Percentiles rank a stretch among this genome's conserved stretches.
phyloP scores from a whole-genome alignment of 1,140 invertebrate genomes.

The Zaprionus gabonicus region DNA sequence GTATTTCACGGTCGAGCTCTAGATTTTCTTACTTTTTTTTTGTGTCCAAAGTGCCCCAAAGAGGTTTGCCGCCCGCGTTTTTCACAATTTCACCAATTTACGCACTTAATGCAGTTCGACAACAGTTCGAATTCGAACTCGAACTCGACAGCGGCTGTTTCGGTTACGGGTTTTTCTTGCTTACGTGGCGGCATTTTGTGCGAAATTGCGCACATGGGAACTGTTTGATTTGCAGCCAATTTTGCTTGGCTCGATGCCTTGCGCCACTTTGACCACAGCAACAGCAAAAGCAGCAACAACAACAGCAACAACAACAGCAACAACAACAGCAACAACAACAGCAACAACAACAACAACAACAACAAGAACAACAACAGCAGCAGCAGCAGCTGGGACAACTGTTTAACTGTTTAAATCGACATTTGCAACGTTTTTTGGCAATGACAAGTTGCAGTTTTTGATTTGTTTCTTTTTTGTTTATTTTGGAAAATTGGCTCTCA shows the following conservation, averaged over 20 bases:
- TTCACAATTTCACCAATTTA: slow-evolving; percentile 61
- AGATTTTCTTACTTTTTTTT: no score
- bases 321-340: slow-evolving; percentile 26
- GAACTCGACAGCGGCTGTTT: slow-evolving; percentile 20
- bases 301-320: slow-evolving; percentile 4
- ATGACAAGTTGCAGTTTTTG: slow-evolving; percentile 73
- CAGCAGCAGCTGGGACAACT: slow-evolving; percentile 39
- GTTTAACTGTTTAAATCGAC: slow-evolving; percentile 53
- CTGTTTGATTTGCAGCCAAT: slow-evolving; percentile 80
- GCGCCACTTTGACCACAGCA: slow-evolving; percentile 44
- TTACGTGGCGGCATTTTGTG: slow-evolving; percentile 71
- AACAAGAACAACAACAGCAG: slow-evolving; percentile 5
- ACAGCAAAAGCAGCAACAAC: background rate
- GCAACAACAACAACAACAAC: background rate
- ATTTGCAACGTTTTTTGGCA: slow-evolving; percentile 80
- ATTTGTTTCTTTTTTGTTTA: slow-evolving; percentile 30
- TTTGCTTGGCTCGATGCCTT: slow-evolving; percentile 64
- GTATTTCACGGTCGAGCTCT: no score
- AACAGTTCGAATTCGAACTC: background rate
- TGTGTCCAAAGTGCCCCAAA: no score
- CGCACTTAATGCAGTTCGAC: slow-evolving; percentile 58
- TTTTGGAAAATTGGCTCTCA: slow-evolving; percentile 67
- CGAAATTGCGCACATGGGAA: slow-evolving; percentile 78
- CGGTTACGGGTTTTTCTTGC: slow-evolving; percentile 49
- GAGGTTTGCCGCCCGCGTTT: slow-evolving; percentile 23